Conservation (phyloP, 92 coral and sea anemone species). For the Porites evermanni region DNA sequence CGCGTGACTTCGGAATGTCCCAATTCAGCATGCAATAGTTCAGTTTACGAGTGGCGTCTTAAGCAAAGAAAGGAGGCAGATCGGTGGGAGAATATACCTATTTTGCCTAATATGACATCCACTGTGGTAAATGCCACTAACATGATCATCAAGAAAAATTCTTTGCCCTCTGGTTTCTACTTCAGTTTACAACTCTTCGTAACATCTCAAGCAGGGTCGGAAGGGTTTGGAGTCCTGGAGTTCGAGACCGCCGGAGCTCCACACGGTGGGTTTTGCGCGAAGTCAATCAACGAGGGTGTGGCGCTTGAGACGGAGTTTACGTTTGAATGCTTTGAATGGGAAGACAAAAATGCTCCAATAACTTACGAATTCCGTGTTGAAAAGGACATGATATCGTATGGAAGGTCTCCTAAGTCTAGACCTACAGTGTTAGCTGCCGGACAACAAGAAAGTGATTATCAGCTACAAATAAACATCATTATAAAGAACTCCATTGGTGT, state of each 20-base stretch:
- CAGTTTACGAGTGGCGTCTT: slow-evolving; percentile 13
- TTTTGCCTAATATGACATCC: slow-evolving; percentile 40
- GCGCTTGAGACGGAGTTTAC: slow-evolving; percentile 21
- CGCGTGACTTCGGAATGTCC: slow-evolving; percentile 34
- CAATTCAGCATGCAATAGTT: slow-evolving; percentile 29
- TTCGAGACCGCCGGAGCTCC: slow-evolving; percentile 41
- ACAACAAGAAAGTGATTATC: slow-evolving; percentile 10
- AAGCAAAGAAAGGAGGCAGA: not conserved
- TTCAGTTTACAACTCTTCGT: slow-evolving; percentile 21
- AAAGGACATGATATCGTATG: slow-evolving; percentile 20
- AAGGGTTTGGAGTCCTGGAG: slow-evolving; percentile 14
- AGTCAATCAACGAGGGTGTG: not conserved
- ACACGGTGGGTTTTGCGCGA: slow-evolving; percentile 18
- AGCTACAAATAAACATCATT: slow-evolving; percentile 8
- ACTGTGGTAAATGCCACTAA: slow-evolving; percentile 12
- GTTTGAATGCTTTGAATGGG: slow-evolving; percentile 27
- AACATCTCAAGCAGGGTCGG: slow-evolving; percentile 9
- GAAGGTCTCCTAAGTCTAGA: slow-evolving; percentile 12
- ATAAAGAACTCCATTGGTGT: slow-evolving; percentile 39
- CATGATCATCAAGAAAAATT: slow-evolving; percentile 28
- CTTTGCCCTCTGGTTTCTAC: slow-evolving; percentile 16
- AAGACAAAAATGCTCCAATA: slow-evolving; percentile 12
- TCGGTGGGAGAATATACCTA: not conserved
- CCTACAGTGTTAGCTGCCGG: slow-evolving; percentile 13
- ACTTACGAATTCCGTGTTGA: slow-evolving; percentile 31